Percentiles rank a stretch among this genome's conserved stretches.
Evolutionary conservation across 2,113 vertebrate genomes (phyloP).

Genomic region (Dissostichus mawsoni): DNA sequence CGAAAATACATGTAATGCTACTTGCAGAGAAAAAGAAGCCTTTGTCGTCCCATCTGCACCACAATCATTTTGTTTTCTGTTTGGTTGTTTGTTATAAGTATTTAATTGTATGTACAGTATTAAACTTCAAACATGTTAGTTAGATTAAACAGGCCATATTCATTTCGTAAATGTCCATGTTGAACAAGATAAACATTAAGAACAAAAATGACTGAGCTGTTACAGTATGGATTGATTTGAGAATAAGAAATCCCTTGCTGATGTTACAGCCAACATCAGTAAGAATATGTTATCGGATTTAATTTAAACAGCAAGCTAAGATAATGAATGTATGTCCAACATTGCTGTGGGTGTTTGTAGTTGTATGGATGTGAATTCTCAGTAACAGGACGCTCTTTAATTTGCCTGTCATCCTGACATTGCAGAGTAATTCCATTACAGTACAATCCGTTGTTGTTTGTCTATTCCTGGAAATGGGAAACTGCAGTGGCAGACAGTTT

Average conservation of each 20-base stretch:
- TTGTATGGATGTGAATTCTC: conserved; percentile 24
- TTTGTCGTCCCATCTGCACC: background rate
- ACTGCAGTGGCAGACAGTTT: conserved; percentile 60
- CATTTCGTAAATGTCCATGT: background rate
- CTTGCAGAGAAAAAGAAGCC: background rate
- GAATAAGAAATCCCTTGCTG: background rate
- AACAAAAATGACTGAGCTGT: background rate
- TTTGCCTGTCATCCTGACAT: conserved; percentile 44
- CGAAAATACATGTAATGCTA: background rate
- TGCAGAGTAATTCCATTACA: conserved; percentile 60
- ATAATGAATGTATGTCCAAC: conserved; percentile 8
- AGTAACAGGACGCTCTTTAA: conserved; percentile 32
- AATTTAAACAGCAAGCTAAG: background rate
- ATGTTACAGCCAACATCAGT: background rate
- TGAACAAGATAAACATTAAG: background rate
- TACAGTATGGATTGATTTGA: background rate
- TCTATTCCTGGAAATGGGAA: conserved; percentile 56
- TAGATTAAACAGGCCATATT: background rate
- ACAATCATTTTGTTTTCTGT: background rate
- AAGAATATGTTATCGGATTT: background rate
- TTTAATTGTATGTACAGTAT: background rate
- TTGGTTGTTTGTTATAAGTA: background rate
- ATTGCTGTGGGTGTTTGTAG: background rate
- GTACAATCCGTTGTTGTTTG: conserved; percentile 31
- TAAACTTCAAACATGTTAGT: background rate